Conservation (phyloP, 2,797 vertebrate species). For the Phalloptychus januarius region DNA sequence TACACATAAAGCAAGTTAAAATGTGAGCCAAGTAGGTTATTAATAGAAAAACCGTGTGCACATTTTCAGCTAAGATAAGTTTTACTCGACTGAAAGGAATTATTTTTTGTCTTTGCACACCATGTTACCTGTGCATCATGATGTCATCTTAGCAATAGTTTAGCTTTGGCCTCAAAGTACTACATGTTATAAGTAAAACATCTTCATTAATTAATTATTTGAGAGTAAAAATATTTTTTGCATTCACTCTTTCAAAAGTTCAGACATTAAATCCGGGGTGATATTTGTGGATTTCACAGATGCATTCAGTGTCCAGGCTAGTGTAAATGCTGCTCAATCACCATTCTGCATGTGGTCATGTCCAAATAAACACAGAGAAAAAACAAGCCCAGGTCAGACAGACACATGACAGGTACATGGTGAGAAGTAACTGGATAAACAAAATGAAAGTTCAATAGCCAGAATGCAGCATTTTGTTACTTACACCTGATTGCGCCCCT, state of each 20-base stretch:
- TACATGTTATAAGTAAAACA: neutral
- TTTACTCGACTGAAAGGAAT: neutral
- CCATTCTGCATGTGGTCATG: neutral
- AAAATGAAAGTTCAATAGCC: neutral
- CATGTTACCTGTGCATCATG: neutral
- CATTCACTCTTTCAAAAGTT: neutral
- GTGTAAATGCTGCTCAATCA: neutral
- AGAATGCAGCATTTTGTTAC: neutral
- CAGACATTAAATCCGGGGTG: neutral
- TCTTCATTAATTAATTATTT: neutral
- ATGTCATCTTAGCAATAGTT: neutral
- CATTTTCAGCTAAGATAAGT: neutral
- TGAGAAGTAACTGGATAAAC: neutral
- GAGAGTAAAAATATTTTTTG: neutral
- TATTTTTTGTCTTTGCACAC: neutral
- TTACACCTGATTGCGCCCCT: constrained; percentile 11
- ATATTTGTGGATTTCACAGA: neutral
- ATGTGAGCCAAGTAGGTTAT: neutral
- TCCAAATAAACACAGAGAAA: neutral
- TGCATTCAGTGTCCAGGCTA: neutral
- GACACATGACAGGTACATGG: neutral
- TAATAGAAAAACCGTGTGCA: neutral
- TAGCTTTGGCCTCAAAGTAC: neutral
- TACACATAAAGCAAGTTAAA: neutral
- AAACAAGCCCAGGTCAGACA: neutral